These are phyloP conservation scores for Rhea pennata DNA, from an alignment of 2,113 vertebrate species.

Conservation along the genomic window DNA sequence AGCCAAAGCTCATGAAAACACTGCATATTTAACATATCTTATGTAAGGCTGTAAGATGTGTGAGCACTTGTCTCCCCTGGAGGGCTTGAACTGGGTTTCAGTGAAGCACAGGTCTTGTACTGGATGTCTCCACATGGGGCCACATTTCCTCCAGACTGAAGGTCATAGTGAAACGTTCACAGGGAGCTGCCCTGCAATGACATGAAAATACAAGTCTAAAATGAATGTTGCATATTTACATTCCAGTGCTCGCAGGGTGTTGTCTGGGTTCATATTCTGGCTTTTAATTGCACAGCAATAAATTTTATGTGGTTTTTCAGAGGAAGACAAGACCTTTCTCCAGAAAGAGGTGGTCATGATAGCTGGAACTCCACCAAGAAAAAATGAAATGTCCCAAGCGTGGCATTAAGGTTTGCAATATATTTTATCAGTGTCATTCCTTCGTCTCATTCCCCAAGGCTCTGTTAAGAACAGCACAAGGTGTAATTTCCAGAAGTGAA, in stretches of 20 bases:
- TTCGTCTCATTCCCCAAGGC: fast-evolving
- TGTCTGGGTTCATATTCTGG: neutral
- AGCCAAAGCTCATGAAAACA: neutral
- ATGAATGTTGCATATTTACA: fast-evolving
- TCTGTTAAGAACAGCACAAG: neutral
- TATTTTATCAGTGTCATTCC: fast-evolving
- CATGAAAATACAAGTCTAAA: fast-evolving
- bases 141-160: neutral
- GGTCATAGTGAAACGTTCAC: neutral
- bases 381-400: neutral
- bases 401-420: neutral
- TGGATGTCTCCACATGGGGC: neutral
- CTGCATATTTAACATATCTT: neutral
- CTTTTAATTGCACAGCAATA: neutral
- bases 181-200: fast-evolving
- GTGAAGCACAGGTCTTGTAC: too few species aligned
- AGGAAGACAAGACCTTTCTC: neutral
- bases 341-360: neutral
- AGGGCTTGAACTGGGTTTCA: neutral
- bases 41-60: neutral
- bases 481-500: neutral
- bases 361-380: neutral
- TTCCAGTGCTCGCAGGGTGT: neutral
- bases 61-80: neutral
- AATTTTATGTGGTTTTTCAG: neutral